Percentiles rank a stretch among this genome's conserved stretches.
Evolutionary conservation across 2,797 vertebrate genomes (phyloP).

Genomic region (Pantherophis vulpinus): DNA sequence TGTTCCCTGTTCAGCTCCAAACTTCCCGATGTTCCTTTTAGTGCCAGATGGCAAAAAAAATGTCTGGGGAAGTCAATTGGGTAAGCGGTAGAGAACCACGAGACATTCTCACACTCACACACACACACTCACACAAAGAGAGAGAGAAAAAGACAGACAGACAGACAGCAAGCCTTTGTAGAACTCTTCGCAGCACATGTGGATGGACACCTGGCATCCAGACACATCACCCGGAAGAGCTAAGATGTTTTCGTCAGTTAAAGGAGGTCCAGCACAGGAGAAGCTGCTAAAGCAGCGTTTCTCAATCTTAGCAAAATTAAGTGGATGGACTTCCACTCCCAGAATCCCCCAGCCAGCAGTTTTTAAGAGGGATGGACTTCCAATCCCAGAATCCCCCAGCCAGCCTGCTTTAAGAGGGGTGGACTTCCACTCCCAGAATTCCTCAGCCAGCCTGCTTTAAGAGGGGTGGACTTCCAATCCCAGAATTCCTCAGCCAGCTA

Average conservation of each 20-base stretch:
- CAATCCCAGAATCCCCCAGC: no score
- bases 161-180: no score
- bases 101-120: not conserved
- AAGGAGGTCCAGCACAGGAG: not conserved
- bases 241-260: not conserved
- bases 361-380: no score
- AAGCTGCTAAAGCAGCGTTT: not conserved
- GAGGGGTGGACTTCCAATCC: no score
- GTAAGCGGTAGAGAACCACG: slow-evolving; percentile 14
- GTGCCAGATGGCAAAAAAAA: slow-evolving; percentile 2
- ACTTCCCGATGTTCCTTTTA: slow-evolving; percentile 5
- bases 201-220: not conserved
- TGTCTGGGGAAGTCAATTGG: not conserved
- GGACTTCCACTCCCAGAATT: no score
- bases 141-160: no score
- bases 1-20: not conserved
- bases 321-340: not conserved
- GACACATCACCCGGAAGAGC: not conserved
- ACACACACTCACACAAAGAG: no score
- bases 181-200: not conserved
- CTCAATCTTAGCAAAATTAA: not conserved
- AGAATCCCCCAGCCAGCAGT: no score
- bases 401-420: no score
- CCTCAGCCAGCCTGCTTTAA: no score
- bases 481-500: no score